phyloP scores from a whole-genome alignment of 2,797 vertebrate genomes.

The Xenopus petersii region DNA sequence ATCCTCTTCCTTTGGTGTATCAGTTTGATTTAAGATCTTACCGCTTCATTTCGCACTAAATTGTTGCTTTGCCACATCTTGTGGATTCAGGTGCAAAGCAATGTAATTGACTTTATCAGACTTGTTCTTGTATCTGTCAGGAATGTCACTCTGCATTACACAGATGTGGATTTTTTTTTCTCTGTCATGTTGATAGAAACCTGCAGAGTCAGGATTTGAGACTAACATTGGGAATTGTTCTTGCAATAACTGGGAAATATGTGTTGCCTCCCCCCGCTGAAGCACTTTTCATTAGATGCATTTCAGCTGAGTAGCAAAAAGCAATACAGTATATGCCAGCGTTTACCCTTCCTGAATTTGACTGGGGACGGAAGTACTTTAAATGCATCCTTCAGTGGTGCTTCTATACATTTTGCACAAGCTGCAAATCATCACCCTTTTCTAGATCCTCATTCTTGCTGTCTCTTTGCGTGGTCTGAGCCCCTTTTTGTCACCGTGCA shows the following conservation, averaged over 20 bases:
- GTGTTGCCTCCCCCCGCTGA: slow-evolving; percentile 15
- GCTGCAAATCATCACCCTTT: slow-evolving; percentile 22
- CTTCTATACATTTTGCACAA: slow-evolving; percentile 15
- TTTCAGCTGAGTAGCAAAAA: slow-evolving; percentile 19
- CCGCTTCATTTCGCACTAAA: too few species aligned
- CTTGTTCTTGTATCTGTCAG: slow-evolving; percentile 16
- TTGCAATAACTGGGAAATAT: slow-evolving; percentile 50
- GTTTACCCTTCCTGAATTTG: slow-evolving; percentile 30
- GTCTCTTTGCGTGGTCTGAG: not conserved
- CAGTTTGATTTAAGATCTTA: too few species aligned
- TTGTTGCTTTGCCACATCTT: too few species aligned
- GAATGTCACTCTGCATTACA: slow-evolving; percentile 11
- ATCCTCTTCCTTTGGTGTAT: too few species aligned
- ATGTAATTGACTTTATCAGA: slow-evolving; percentile 20
- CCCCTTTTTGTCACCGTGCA: not conserved
- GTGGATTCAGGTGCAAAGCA: slow-evolving; percentile 14
- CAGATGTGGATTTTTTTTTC: not conserved
- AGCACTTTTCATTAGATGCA: slow-evolving; percentile 34
- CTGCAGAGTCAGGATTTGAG: slow-evolving; percentile 62
- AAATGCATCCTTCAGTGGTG: slow-evolving; percentile 21
- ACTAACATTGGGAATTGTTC: slow-evolving; percentile 47
- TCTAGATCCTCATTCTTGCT: slow-evolving; percentile 12
- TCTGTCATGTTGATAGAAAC: slow-evolving; percentile 45
- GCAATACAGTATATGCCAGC: slow-evolving; percentile 14
- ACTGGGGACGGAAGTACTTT: slow-evolving; percentile 27